phyloP scores from a whole-genome alignment of 2,797 vertebrate species.

The Pseudocheirus occidentalis region DNA sequence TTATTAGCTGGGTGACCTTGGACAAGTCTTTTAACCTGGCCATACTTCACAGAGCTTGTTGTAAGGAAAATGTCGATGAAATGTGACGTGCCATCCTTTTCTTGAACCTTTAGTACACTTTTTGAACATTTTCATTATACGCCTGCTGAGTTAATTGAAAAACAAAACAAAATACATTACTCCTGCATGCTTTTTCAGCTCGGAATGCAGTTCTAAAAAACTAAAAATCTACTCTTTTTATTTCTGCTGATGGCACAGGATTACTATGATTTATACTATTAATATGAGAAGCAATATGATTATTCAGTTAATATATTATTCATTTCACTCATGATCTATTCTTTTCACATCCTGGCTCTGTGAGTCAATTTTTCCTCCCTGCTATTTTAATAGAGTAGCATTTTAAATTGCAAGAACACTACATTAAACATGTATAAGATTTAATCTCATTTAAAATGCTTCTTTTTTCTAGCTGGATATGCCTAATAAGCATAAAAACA shows the following conservation, averaged over 20 bases:
- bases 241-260: constrained; percentile 75
- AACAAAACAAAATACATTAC: constrained; percentile 41
- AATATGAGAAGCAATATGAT: constrained; percentile 83
- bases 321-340: constrained; percentile 84
- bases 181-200: constrained; percentile 57
- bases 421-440: constrained; percentile 89
- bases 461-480: constrained; percentile 76
- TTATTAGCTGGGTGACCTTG: not conserved
- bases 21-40: not conserved
- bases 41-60: not conserved
- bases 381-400: constrained; percentile 85
- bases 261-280: constrained; percentile 82
- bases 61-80: not conserved
- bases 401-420: constrained; percentile 83
- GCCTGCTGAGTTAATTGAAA: not conserved
- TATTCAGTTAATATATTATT: constrained; percentile 88
- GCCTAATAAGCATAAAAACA: constrained; percentile 81
- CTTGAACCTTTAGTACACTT: not conserved
- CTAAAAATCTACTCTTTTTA: constrained; percentile 49
- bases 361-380: constrained; percentile 80
- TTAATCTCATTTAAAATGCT: constrained; percentile 84
- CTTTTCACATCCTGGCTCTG: constrained; percentile 77
- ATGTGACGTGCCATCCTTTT: not conserved
- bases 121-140: not conserved
- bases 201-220: constrained; percentile 43